Percentiles rank a stretch among this genome's conserved stretches.
These are phyloP conservation scores for Corydoras sp. DNA, from an alignment of 2,113 vertebrate genomes.

Conservation along the genomic window DNA sequence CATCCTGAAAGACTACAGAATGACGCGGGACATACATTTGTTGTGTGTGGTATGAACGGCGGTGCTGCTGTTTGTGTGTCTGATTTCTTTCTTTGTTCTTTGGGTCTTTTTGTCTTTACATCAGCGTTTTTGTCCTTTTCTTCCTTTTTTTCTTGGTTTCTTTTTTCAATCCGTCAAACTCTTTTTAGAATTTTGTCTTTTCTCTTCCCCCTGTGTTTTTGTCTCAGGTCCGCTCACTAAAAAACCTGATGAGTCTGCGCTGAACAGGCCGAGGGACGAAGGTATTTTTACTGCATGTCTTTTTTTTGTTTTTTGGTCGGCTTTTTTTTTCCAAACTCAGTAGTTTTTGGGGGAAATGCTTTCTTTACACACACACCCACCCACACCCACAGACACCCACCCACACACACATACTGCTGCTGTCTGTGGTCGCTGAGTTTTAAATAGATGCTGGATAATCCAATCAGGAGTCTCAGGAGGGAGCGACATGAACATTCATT, in stretches of 20 bases:
- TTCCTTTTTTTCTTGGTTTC: slow-evolving; percentile 36
- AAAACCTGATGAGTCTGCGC: slow-evolving; percentile 74
- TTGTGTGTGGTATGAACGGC: slow-evolving; percentile 23
- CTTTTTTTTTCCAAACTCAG: slow-evolving; percentile 50
- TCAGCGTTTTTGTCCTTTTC: slow-evolving; percentile 28
- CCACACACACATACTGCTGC: slow-evolving; percentile 2
- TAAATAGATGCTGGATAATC: too few species aligned
- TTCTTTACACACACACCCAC: neutral
- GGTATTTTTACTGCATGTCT: slow-evolving; percentile 71
- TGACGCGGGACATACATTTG: too few species aligned
- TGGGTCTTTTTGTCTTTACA: slow-evolving; percentile 33
- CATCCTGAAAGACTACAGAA: too few species aligned
- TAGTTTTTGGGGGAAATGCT: slow-evolving; percentile 38
- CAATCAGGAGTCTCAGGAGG: too few species aligned
- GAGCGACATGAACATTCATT: too few species aligned
- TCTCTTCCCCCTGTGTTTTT: slow-evolving; percentile 55
- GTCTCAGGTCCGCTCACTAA: slow-evolving; percentile 85
- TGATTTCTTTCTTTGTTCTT: slow-evolving; percentile 16
- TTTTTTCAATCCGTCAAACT: slow-evolving; percentile 44
- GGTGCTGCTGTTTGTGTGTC: slow-evolving; percentile 19
- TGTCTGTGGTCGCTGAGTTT: too few species aligned
- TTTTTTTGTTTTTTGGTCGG: slow-evolving; percentile 43
- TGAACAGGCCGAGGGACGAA: slow-evolving; percentile 75
- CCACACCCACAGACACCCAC: neutral
- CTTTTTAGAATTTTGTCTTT: slow-evolving; percentile 58